Percentiles rank a stretch among this genome's conserved stretches.
phyloP scores from a whole-genome alignment of 2,888 invertebrate genomes.

The Koerneria pararmatus region DNA sequence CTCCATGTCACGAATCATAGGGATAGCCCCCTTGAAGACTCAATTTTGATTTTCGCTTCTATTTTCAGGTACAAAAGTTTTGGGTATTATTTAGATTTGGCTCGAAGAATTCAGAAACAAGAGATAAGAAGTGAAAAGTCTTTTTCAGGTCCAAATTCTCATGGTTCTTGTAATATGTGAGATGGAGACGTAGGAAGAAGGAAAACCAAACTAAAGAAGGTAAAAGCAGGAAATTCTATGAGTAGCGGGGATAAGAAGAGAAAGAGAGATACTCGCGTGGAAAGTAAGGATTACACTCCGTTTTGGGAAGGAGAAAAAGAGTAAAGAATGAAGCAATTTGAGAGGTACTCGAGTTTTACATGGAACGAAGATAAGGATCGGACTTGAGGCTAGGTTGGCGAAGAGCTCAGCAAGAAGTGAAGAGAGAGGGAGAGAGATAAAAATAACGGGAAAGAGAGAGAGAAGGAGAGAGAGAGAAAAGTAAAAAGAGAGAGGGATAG shows the following conservation, averaged over 20 bases:
- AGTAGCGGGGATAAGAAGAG: conserved; percentile 11
- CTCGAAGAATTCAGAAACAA: too few relatives aligned
- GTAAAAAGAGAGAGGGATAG: neutral
- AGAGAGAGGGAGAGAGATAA: neutral
- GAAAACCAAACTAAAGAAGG: neutral
- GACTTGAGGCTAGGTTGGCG: too few relatives aligned
- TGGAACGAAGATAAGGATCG: too few relatives aligned
- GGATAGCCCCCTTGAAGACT: conserved; percentile 43
- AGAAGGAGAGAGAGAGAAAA: neutral
- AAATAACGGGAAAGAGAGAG: conserved; percentile 6
- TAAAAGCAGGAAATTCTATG: conserved; percentile 4
- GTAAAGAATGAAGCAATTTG: neutral
- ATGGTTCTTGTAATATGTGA: too few relatives aligned
- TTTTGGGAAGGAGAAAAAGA: neutral
- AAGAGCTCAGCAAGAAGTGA: too few relatives aligned
- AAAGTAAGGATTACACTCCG: neutral
- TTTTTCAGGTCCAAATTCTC: too few relatives aligned
- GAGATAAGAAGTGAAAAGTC: too few relatives aligned
- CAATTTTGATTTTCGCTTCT: neutral
- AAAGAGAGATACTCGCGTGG: conserved; percentile 6
- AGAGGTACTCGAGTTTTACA: neutral
- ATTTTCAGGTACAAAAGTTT: neutral
- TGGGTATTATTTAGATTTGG: too few relatives aligned
- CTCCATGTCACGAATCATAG: conserved; percentile 38
- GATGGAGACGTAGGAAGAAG: neutral